phyloP scores from a whole-genome alignment of 2,888 invertebrate species.

The Dolichomitus sp. region DNA sequence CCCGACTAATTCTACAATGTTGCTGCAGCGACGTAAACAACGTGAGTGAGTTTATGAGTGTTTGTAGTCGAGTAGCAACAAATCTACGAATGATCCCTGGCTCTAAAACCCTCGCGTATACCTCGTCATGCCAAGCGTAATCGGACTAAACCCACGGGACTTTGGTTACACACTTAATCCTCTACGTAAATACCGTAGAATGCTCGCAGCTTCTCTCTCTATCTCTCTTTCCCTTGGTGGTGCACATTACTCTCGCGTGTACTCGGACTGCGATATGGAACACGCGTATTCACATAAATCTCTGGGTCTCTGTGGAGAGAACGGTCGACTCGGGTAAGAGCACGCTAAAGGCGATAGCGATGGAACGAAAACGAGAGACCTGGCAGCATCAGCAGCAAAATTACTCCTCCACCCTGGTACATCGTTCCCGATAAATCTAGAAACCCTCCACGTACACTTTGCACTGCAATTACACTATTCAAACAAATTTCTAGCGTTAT shows the following conservation, averaged over 20 bases:
- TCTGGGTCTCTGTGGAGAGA: constrained; percentile 41
- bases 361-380: constrained; percentile 47
- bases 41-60: neutral
- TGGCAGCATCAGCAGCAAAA: constrained; percentile 11
- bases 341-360: constrained; percentile 43
- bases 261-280: constrained; percentile 60
- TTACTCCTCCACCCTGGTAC: constrained; percentile 16
- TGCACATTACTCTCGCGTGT: constrained; percentile 59
- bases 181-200: constrained; percentile 60
- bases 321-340: constrained; percentile 26
- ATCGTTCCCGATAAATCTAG: constrained; percentile 58
- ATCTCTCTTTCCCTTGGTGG: constrained; percentile 49
- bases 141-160: constrained; percentile 58
- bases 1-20: neutral
- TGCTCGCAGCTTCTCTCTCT: constrained; percentile 48
- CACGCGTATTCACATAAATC: constrained; percentile 65
- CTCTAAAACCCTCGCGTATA: constrained; percentile 13
- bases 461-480: constrained; percentile 65
- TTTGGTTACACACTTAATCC: constrained; percentile 66
- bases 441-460: constrained; percentile 63
- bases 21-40: constrained; percentile 6
- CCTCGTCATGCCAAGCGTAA: constrained; percentile 47
- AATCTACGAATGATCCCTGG: constrained; percentile 55
- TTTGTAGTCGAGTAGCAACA: constrained; percentile 24
- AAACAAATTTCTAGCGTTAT: constrained; percentile 62